These are phyloP conservation scores for Byasa hedistus DNA, from an alignment of 2,888 invertebrate genomes.

Conservation along the genomic window DNA sequence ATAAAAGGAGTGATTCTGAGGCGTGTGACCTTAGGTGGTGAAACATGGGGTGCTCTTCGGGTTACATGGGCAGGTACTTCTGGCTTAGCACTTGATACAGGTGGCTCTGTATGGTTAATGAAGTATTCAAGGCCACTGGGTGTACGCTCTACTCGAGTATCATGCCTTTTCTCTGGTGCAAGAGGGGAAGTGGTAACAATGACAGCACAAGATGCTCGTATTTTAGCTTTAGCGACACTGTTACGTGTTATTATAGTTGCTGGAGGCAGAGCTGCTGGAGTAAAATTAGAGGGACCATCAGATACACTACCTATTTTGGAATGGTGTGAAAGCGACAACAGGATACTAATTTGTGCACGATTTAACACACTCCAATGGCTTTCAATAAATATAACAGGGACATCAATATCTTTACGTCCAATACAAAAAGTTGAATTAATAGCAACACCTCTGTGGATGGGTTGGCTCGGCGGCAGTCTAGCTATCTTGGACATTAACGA, in stretches of 20 bases:
- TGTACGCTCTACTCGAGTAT: constrained; percentile 92
- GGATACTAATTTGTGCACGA: constrained; percentile 93
- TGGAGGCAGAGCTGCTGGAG: constrained; percentile 64
- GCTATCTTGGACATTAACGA: constrained; percentile 92
- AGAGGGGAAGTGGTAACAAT: constrained; percentile 88
- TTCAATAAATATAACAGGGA: constrained; percentile 81
- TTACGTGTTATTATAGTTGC: constrained; percentile 86
- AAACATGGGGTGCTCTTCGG: constrained; percentile 70
- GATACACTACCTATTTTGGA: constrained; percentile 92
- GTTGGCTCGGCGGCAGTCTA: constrained; percentile 88
- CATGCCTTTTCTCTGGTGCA: constrained; percentile 97
- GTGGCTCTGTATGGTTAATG: constrained; percentile 97
- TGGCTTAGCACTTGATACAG: constrained; percentile 87
- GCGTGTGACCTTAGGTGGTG: constrained; percentile 71
- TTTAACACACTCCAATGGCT: constrained; percentile 92
- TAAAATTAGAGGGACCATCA: constrained; percentile 85
- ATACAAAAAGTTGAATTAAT: constrained; percentile 85
- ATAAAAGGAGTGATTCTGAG: constrained; percentile 79
- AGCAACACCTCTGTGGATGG: constrained; percentile 82
- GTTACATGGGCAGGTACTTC: constrained; percentile 73
- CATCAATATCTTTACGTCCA: constrained; percentile 77
- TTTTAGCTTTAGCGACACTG: constrained; percentile 96
- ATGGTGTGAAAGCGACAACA: constrained; percentile 88
- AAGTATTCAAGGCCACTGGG: constrained; percentile 93
- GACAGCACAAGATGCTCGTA: constrained; percentile 70